Evolutionary conservation across 2,797 vertebrate genomes (phyloP), one percentile per base, ranked within the genome.

Genomic region (Hippocampus kuda): DNA sequence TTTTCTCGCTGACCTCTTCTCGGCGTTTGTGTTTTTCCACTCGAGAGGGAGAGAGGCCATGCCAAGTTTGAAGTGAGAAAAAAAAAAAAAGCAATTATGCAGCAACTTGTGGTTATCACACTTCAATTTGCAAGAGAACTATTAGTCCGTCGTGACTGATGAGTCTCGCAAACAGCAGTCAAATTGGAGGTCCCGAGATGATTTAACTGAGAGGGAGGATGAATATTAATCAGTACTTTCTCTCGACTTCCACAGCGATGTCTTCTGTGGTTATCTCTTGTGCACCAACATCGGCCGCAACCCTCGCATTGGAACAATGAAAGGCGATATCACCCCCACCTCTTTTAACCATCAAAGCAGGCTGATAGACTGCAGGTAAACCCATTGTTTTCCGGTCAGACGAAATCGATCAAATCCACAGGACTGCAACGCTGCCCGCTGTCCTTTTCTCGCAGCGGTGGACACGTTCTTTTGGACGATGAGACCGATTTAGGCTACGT

Each of bases 401-500:
- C 18, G 11, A 3, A 27, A 16, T 27, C 57, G 34, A 16, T 16
- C 9, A 68, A 27, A 1, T 38, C 1, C 15, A 49, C 24, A 24
- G 59, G 10, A 18, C 7, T 13, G 4, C 20, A n/a, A 63, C 48
- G 12, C 2, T 51, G 24, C 10, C 62, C n/a, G 2, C 10, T 24
- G 7, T 44, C 44, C 16, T 64, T 16, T 48, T 34, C 44, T 79
- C 70, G 69, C 85, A 99, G 97, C 70, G 97, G 97, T 79, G 95
- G 94, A 81, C 97, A 99, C 27, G 91, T 99, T 77, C 90, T 98
- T 80, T 87, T 99, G 90, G 96, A 98, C 73, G 97, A 99, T 67
- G 93, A 95, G 53, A 98, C 96, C 0, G 96, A 99, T 87, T 88
- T 98, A 88, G 97, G 97, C 80, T 99, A 99, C 63, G 95, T 99